phyloP scores from a whole-genome alignment of 2,797 vertebrate species.

The Phoeniculus purpureus region DNA sequence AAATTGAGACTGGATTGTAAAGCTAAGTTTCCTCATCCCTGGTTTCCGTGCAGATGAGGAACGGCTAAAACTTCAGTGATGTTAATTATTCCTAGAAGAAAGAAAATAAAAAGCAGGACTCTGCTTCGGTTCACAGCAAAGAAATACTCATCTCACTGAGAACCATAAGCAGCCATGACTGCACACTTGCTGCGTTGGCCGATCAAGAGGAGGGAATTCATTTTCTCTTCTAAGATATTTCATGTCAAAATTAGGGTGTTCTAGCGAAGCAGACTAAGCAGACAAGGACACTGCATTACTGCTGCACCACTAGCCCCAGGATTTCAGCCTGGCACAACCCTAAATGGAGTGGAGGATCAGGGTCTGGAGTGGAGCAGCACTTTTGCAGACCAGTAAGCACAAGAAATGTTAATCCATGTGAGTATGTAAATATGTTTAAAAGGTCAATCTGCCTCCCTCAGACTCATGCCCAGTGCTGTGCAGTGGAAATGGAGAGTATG shows the following conservation, averaged over 20 bases:
- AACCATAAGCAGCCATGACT: background rate
- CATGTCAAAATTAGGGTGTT: background rate
- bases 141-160: background rate
- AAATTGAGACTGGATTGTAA: background rate
- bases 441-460: constrained; percentile 64
- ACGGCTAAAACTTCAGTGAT: background rate
- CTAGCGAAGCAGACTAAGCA: background rate
- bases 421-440: background rate
- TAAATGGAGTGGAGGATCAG: background rate
- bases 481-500: constrained; percentile 93
- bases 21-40: background rate
- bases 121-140: background rate
- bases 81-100: background rate
- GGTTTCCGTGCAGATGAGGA: background rate
- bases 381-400: background rate
- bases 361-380: background rate
- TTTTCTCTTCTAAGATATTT: background rate
- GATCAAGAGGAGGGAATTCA: background rate
- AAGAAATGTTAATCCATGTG: background rate
- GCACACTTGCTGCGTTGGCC: background rate
- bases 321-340: background rate
- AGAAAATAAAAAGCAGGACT: background rate
- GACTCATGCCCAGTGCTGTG: constrained; percentile 95
- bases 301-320: background rate
- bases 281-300: background rate